Evolutionary conservation across 1,140 invertebrate genomes (phyloP), one percentile per base, ranked within the genome.

Genomic region (Dreissena rostriformis): DNA sequence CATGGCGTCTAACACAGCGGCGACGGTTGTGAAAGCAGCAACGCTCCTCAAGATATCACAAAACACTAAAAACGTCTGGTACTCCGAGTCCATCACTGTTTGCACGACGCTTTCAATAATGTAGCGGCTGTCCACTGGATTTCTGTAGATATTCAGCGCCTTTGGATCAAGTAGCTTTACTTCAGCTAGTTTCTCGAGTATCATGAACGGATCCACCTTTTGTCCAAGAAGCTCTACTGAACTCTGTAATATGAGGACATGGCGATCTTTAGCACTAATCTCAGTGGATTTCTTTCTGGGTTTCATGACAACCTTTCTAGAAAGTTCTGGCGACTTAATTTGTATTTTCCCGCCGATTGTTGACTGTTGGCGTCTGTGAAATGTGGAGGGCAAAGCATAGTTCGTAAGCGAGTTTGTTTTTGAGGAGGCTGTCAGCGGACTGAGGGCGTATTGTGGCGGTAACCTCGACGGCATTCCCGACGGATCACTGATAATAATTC

Each of bases 101-200:
- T 87, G 86, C n/a, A 89, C 87, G 26, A 92, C 77, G 61, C 81
- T 90, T 78, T 92, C 91, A 82, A 90, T 91, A 10, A 92, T 77
- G 10, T 90, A 78, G 57, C 89, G 86, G 22, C 87, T 86, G 67
- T 92, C 91, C 0, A 86, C 88, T 57, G 87, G 89, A 26, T 88
- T 89, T 57, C 81, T 79, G 68, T 90, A 92, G 19, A 86, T 85
- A 67, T 88, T 87, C 24, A 89, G 53, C 63, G 91, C 88, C 57
- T 82, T 80, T 22, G 72, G 75, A 29, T 84, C 84, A 17, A 92
- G 80, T 4, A 92, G 84, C 11, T 86, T 73, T 10, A 84, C 72
- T 4, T 78, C 78, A 55, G 86, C 68, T n/a, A 92, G 75, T 1
- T 88, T 82, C 19, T 91, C 86, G 22, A 92, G 57, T 19, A 92